Percentiles rank a stretch among this genome's conserved stretches.
These are phyloP conservation scores for Propithecus deckenii DNA, from an alignment of 2,797 vertebrate species.

Conservation along the genomic window DNA sequence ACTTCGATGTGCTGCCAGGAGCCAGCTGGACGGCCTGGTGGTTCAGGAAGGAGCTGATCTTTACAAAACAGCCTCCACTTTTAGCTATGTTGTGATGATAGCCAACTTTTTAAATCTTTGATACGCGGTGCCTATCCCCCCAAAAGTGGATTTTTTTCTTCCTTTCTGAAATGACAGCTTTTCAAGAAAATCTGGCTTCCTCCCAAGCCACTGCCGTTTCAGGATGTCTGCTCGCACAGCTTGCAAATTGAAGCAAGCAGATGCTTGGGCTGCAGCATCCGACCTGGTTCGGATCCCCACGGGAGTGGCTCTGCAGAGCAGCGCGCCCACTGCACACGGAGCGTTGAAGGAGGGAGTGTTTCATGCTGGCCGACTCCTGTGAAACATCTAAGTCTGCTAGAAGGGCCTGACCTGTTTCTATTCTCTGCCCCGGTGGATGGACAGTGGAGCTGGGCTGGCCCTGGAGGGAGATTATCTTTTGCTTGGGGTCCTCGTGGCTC, in stretches of 20 bases:
- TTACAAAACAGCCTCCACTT: not conserved
- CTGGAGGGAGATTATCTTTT: not conserved
- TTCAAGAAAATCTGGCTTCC: not conserved
- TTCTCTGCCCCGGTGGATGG: not conserved
- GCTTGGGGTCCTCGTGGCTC: not conserved
- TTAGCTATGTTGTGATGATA: not conserved
- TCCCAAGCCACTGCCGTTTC: not conserved
- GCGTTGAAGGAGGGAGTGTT: accelerated
- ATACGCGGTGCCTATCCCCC: not conserved
- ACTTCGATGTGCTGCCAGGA: accelerated
- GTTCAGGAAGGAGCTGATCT: not conserved
- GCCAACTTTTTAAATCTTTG: slow-evolving; percentile 3
- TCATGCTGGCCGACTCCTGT: accelerated
- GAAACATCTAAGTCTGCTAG: not conserved
- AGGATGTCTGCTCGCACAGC: not conserved
- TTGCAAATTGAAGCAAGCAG: not conserved
- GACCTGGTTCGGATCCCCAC: accelerated
- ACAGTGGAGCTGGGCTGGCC: not conserved
- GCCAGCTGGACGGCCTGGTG: not conserved
- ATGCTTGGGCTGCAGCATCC: accelerated
- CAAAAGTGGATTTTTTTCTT: not conserved
- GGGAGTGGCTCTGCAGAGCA: accelerated
- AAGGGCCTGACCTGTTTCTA: not conserved
- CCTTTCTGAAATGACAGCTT: slow-evolving; percentile 32
- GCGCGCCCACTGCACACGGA: accelerated